Percentiles rank a stretch among this genome's conserved stretches.
Conservation (phyloP, 2,888 invertebrate species). For the Agriopis marginaria region DNA sequence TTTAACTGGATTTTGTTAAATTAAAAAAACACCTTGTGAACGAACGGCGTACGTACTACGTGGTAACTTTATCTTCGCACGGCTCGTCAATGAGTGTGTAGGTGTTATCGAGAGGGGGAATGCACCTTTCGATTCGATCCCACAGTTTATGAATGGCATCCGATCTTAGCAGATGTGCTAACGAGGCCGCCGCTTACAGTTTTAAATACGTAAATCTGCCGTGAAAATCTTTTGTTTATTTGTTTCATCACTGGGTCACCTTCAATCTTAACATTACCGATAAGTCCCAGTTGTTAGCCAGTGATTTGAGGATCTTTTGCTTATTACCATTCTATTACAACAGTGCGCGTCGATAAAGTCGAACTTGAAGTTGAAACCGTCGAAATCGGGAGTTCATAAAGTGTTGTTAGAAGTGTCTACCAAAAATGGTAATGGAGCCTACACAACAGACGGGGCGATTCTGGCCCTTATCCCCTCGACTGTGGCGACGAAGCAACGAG, state of each 20-base stretch:
- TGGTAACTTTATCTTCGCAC: slow-evolving; percentile 33
- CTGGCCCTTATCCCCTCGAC: slow-evolving; percentile 80
- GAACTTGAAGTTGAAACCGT: slow-evolving; percentile 21
- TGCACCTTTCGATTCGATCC: slow-evolving; percentile 31
- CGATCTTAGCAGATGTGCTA: slow-evolving; percentile 25
- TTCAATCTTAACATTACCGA: neutral
- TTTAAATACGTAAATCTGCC: slow-evolving; percentile 6
- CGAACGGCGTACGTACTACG: slow-evolving; percentile 4
- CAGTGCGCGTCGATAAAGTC: slow-evolving; percentile 66
- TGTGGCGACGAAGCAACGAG: slow-evolving; percentile 81
- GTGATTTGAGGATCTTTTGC: slow-evolving; percentile 25
- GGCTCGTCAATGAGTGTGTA: slow-evolving; percentile 36
- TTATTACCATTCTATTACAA: neutral
- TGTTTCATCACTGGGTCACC: slow-evolving; percentile 2
- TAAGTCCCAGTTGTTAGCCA: neutral
- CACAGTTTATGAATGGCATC: slow-evolving; percentile 35
- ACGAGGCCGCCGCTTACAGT: slow-evolving; percentile 2
- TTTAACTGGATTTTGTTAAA: no score
- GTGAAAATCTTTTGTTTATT: slow-evolving; percentile 4
- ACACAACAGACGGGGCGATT: slow-evolving; percentile 74
- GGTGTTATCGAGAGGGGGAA: slow-evolving; percentile 27
- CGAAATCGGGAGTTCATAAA: slow-evolving; percentile 13
- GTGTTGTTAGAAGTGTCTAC: slow-evolving; percentile 52
- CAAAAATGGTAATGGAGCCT: slow-evolving; percentile 82
- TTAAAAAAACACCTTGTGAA: no score